A percentile compares a stretch with the other conserved stretches of the same genome.
phyloP scores from a whole-genome alignment of 2,113 vertebrate genomes.

The Coptodon bakossiorum region DNA sequence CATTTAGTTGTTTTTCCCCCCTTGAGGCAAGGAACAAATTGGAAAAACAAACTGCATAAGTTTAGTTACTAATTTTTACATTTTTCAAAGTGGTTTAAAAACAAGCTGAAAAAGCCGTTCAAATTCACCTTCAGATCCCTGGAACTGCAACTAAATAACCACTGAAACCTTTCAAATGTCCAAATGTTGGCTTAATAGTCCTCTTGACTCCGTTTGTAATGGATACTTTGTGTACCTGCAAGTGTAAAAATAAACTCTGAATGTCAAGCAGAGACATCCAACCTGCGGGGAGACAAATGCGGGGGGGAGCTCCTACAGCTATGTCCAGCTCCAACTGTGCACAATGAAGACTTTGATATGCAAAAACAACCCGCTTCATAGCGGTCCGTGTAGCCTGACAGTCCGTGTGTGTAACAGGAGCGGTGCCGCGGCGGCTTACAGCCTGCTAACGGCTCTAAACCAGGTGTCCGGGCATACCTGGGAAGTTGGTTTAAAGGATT shows the following conservation, averaged over 20 bases:
- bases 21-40: neutral
- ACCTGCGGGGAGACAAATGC: neutral
- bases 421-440: constrained; percentile 8
- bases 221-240: neutral
- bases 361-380: neutral
- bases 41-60: neutral
- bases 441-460: constrained; percentile 28
- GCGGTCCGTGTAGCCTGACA: constrained; percentile 33
- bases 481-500: neutral
- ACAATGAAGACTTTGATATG: neutral
- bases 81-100: neutral
- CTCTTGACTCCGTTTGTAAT: neutral
- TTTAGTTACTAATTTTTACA: neutral
- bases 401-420: neutral
- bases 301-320: neutral
- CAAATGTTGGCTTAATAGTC: neutral
- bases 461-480: constrained; percentile 53
- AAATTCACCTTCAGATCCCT: neutral
- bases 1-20: rapidly evolving
- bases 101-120: too few species aligned
- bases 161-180: neutral
- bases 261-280: neutral
- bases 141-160: neutral
- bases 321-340: neutral
- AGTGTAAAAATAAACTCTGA: neutral